Base-by-base conservation (phyloP, 2,797 vertebrate genomes). In the Gymnopithys bicolor region DNA sequence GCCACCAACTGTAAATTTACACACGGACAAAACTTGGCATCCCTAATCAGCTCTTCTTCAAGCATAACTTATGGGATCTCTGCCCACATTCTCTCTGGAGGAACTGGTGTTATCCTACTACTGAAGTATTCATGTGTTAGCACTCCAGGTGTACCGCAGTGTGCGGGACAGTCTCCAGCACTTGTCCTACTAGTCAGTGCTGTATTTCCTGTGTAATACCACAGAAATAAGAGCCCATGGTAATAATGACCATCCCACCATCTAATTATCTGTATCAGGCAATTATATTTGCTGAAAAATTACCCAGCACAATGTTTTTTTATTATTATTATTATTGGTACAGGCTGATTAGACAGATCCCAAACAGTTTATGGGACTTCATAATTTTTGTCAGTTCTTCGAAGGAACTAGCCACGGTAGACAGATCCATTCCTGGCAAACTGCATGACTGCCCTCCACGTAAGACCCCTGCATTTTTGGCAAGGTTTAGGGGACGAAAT, bases 1-100 rank as follows among this genome's bases (percentile, higher is more conserved):
- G 93, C 92, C 93, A 92, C 96, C 96, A 93, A 93, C 94, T 96
- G 91, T 96, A 96, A 96, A 96, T 94, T 93, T 93, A 96, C 91
- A 94, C 91, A 91, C 0, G 95, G 95, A 91, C 93, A 76, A 96
- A 95, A 93, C 93, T 94, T 96, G 92, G 93, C 92, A 94, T 93
- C 71, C 58, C 45, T 86, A 59, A 62, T 79, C 76, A 77, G 79
- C 81, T 91, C 83, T 91, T 94, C 87, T 91, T 86, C 55, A 92
- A 89, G 89, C 91, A 80, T 89, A 94, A 82, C 93, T 92, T 78
- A 23, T 69, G 95, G 95, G 96, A 96, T 93, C 75, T 60, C 75
- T 96, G 95, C 94, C 94, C 93, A 84, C n/a, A 74, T 88, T 94
- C 46, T 90, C 91, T 87, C 63, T 87, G 77, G 70, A 88, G 91